Conservation (phyloP, 2,113 vertebrate genomes). For the Ophthalmotilapia sp. region DNA sequence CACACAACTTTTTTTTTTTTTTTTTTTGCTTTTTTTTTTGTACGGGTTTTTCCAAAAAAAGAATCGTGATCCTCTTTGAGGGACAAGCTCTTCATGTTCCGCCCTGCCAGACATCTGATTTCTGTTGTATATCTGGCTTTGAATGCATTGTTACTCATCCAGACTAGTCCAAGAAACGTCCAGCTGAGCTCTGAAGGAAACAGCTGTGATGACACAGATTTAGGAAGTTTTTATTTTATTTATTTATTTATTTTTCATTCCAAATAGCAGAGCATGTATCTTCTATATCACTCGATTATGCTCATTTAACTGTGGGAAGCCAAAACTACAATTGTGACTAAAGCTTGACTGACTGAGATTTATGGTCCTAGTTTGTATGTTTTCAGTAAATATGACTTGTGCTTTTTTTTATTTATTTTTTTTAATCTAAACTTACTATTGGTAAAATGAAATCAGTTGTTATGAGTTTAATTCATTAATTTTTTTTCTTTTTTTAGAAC, state of each 20-base stretch:
- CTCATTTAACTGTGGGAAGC: neutral
- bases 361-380: neutral
- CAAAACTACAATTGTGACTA: neutral
- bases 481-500: conserved; percentile 69
- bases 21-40: neutral
- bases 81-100: neutral
- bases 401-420: too few species aligned
- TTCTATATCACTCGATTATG: neutral
- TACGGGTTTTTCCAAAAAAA: neutral
- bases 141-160: neutral
- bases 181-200: neutral
- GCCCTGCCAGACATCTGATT: neutral
- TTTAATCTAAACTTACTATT: neutral
- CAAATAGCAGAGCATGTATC: neutral
- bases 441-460: neutral
- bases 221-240: too few species aligned
- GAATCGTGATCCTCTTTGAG: neutral
- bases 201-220: neutral
- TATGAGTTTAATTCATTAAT: neutral
- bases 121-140: neutral
- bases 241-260: neutral
- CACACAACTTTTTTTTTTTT: neutral
- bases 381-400: neutral
- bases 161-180: neutral
- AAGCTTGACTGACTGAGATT: neutral